Conservation (phyloP, 2,113 vertebrate species). For the Gnathonemus echidnorhynchus region DNA sequence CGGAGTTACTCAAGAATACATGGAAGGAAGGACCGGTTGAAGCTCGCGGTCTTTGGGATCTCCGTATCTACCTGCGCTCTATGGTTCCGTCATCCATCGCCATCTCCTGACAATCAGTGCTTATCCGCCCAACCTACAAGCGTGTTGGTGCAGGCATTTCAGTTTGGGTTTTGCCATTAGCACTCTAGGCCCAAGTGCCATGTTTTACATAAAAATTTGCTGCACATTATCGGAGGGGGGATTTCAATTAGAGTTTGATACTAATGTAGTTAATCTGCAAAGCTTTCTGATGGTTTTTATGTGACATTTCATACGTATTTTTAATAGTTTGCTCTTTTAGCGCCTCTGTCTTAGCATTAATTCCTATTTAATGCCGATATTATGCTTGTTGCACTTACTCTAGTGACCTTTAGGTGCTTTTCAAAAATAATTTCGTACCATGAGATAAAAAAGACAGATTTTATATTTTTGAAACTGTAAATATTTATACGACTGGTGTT, state of each 20-base stretch:
- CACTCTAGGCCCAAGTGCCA: slow-evolving; percentile 11
- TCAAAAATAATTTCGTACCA: slow-evolving; percentile 22
- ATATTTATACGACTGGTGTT: slow-evolving; percentile 26
- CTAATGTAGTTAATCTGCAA: neutral
- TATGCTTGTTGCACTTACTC: slow-evolving; percentile 22
- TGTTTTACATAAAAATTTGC: neutral
- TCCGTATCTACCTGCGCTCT: slow-evolving; percentile 36
- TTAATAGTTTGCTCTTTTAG: slow-evolving; percentile 14
- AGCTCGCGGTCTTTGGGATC: slow-evolving; percentile 40
- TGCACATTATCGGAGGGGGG: neutral
- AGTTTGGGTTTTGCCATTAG: neutral
- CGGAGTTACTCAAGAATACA: slow-evolving; percentile 7
- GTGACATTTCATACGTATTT: slow-evolving; percentile 16
- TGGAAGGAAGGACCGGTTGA: slow-evolving; percentile 18
- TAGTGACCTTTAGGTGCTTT: slow-evolving; percentile 20
- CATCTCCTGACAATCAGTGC: slow-evolving; percentile 28
- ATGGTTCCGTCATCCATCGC: neutral
- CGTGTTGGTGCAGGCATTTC: slow-evolving; percentile 8
- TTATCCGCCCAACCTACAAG: slow-evolving; percentile 36
- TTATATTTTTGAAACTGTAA: slow-evolving; percentile 27
- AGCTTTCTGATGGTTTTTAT: neutral
- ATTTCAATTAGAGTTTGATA: slow-evolving; percentile 9
- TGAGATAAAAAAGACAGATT: slow-evolving; percentile 18
- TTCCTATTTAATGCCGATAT: slow-evolving; percentile 25
- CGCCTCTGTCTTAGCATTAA: slow-evolving; percentile 8